These are phyloP conservation scores for Sprattus sprattus DNA, from an alignment of 2,113 vertebrate species.

Conservation along the genomic window DNA sequence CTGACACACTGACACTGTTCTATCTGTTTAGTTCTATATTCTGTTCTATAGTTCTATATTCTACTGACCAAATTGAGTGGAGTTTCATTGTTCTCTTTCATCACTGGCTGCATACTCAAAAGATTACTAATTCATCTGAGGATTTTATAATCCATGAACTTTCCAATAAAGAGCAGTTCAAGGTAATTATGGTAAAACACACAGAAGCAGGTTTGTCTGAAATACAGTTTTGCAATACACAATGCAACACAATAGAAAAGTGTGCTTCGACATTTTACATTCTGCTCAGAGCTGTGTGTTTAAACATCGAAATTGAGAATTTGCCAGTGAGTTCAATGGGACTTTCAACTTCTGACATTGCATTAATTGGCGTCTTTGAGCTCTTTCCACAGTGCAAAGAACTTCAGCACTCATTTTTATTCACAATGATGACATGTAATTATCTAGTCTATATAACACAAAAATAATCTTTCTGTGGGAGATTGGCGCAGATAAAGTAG, in stretches of 20 bases:
- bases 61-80: not conserved
- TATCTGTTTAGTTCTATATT: not conserved
- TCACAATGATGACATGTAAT: conserved; percentile 55
- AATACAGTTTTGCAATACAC: not conserved
- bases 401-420: conserved; percentile 52
- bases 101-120: not conserved
- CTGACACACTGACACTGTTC: too few species aligned
- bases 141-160: too few species aligned
- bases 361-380: conserved; percentile 61
- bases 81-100: not conserved
- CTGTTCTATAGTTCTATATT: not conserved
- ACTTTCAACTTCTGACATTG: conserved; percentile 65
- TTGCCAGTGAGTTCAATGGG: not conserved
- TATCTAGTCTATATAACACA: conserved; percentile 61
- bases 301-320: not conserved
- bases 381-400: conserved; percentile 51
- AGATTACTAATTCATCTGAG: not conserved
- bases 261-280: not conserved
- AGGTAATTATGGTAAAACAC: too few species aligned
- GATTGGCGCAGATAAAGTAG: conserved; percentile 52
- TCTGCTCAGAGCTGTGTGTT: not conserved
- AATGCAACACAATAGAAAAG: not conserved
- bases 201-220: too few species aligned
- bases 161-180: too few species aligned
- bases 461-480: conserved; percentile 40